phyloP scores from a whole-genome alignment of 2,888 invertebrate species.

The Pollenia labialis region DNA sequence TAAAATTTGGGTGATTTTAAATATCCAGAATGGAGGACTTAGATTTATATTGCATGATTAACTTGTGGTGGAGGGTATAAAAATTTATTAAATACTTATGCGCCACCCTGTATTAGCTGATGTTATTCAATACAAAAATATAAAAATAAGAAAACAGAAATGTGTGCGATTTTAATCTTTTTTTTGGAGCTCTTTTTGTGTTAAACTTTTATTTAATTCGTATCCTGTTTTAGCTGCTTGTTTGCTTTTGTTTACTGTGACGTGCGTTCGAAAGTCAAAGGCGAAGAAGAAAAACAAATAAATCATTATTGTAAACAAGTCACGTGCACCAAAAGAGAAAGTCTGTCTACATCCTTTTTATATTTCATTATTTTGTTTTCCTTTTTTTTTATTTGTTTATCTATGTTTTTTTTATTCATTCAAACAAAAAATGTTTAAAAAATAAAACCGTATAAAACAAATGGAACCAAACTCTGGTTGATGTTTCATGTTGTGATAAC shows the following conservation, averaged over 20 bases:
- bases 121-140: too few relatives aligned
- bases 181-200: conserved; percentile 1
- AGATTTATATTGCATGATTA: too few relatives aligned
- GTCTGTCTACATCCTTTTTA: conserved; percentile 56
- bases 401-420: conserved; percentile 72
- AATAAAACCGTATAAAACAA: conserved; percentile 15
- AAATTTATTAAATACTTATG: too few relatives aligned
- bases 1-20: too few relatives aligned
- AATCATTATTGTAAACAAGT: conserved; percentile 81
- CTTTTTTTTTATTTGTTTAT: conserved; percentile 27
- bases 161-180: background rate
- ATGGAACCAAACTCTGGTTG: conserved; percentile 37
- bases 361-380: conserved; percentile 76
- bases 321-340: conserved; percentile 77
- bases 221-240: conserved; percentile 25
- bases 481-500: conserved; percentile 63
- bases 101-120: too few relatives aligned
- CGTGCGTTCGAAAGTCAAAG: conserved; percentile 59
- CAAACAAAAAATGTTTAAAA: conserved; percentile 19
- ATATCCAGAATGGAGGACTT: too few relatives aligned
- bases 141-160: too few relatives aligned
- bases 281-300: conserved; percentile 76
- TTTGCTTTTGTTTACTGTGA: background rate
- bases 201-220: conserved; percentile 49
- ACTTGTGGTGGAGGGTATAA: too few relatives aligned